A percentile compares a stretch with the other conserved stretches of the same genome.
Evolutionary conservation across 2,797 vertebrate genomes (phyloP).

Genomic region (Acanthurus lineatus): DNA sequence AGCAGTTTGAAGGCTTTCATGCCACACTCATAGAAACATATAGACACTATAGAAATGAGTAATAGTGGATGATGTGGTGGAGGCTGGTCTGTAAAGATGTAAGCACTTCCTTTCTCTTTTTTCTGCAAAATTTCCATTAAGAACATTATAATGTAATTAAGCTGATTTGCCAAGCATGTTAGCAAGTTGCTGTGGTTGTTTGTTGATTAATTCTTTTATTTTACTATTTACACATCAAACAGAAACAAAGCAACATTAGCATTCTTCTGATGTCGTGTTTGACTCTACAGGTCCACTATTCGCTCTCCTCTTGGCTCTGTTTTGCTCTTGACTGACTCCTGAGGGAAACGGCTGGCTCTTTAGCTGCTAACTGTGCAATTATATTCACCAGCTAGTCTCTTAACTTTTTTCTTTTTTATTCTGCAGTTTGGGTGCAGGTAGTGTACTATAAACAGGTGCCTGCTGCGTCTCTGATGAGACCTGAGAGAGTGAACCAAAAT

Average conservation of each 20-base stretch:
- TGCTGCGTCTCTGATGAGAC: neutral
- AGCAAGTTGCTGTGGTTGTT: neutral
- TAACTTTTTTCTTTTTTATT: neutral
- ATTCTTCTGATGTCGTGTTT: neutral
- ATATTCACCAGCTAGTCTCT: neutral
- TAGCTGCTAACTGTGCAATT: neutral
- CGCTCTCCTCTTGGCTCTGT: neutral
- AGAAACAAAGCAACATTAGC: neutral
- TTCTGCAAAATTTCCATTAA: no score
- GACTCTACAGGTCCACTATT: neutral
- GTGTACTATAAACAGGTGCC: slow-evolving; percentile 5
- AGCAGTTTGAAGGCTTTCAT: no score
- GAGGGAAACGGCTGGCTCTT: slow-evolving; percentile 9
- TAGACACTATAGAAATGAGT: no score
- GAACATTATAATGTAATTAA: slow-evolving; percentile 1
- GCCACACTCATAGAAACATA: no score
- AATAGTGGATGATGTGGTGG: no score
- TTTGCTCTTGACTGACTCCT: neutral
- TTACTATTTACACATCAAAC: slow-evolving; percentile 12
- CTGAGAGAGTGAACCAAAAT: neutral
- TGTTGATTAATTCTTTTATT: no score
- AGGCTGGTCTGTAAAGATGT: no score
- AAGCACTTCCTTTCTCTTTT: no score
- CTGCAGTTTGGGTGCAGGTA: slow-evolving; percentile 14
- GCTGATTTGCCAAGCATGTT: neutral